Evolutionary conservation across 2,113 vertebrate genomes (phyloP).

Genomic region (Calyptommatus sinebrachiatus): DNA sequence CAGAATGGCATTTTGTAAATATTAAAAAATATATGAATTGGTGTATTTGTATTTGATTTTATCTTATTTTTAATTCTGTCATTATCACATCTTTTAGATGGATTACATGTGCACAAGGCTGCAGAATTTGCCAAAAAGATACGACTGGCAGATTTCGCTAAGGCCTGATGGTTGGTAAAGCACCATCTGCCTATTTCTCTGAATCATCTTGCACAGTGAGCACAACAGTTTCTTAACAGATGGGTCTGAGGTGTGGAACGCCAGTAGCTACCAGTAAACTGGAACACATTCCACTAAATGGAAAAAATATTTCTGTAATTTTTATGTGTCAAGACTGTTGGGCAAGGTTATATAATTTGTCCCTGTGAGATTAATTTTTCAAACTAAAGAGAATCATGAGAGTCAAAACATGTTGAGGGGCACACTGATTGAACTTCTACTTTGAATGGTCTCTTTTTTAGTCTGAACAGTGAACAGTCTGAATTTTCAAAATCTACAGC

Average conservation of each 20-base stretch:
- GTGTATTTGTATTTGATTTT: not conserved
- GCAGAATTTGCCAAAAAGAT: constrained; percentile 1
- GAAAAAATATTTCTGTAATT: not conserved
- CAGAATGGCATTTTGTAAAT: not conserved
- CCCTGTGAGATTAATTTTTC: too few species aligned
- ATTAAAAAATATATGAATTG: not conserved
- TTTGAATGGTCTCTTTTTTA: too few species aligned
- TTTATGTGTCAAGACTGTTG: not conserved
- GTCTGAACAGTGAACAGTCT: not conserved
- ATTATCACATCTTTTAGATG: constrained; percentile 16
- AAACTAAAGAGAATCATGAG: too few species aligned
- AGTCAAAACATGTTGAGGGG: too few species aligned
- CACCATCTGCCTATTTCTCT: not conserved
- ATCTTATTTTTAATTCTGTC: not conserved
- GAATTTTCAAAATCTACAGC: not conserved
- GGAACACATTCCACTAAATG: not conserved
- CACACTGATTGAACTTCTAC: too few species aligned
- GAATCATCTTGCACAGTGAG: constrained; percentile 23
- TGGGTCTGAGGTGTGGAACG: not conserved
- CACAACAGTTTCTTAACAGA: constrained; percentile 32
- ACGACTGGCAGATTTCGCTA: constrained; percentile 26
- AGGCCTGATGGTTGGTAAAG: not conserved
- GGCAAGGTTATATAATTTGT: too few species aligned
- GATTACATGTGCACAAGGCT: not conserved
- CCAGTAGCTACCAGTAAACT: not conserved